Base-by-base conservation (phyloP, 2,113 vertebrate genomes). In the Mustela nigripes region DNA sequence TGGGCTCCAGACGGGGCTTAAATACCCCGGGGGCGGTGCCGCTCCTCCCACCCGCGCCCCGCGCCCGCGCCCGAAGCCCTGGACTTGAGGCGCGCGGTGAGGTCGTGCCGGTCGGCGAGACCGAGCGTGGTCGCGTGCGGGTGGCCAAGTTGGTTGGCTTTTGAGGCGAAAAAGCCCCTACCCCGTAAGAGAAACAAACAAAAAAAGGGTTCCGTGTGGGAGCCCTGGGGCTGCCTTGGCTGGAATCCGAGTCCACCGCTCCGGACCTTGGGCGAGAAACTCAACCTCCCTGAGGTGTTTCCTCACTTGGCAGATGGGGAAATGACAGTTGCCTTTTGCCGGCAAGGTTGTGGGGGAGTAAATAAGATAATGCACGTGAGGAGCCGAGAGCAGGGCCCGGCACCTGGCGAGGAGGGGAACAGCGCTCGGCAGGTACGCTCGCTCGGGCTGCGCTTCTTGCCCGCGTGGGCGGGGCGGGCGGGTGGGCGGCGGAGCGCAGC, bases 21-120 rank as follows among this genome's bases (percentile, higher is more conserved):
- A 98, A 65, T 96, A 97, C 36, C 78, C 58, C 62, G 16, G n/a
- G 69, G 93, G 94, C 74, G 92, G 94, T 2, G 74, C 87, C 74
- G 9, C 79, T 63, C 91, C 96, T 73, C 79, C 73, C 36, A 9
- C 88, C 31, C 1, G 95, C 50, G 0, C 33, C 65, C 10, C 5
- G 33, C 63, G 12, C 63, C 60, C 60, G 62, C 62, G 26, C 26
- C 22, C 0, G 19, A 9, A 56, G n/a, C 80, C 67, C 24, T 0
- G 56, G 11, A 85, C 87, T 26, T 12, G 10, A 3, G 22, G 42
- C 78, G 50, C 28, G 7, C 14, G 1, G 80, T 15, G 8, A 65
- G 22, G 42, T n/a, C 22, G n/a, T 71, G 83, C 19, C 7, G 62
- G 58, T 12, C 2, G 4, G 56, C 31, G 50, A 76, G 53, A 60